These are phyloP conservation scores for Eutolmus rufibarbis DNA, from an alignment of 2,888 invertebrate species.

Conservation along the genomic window DNA sequence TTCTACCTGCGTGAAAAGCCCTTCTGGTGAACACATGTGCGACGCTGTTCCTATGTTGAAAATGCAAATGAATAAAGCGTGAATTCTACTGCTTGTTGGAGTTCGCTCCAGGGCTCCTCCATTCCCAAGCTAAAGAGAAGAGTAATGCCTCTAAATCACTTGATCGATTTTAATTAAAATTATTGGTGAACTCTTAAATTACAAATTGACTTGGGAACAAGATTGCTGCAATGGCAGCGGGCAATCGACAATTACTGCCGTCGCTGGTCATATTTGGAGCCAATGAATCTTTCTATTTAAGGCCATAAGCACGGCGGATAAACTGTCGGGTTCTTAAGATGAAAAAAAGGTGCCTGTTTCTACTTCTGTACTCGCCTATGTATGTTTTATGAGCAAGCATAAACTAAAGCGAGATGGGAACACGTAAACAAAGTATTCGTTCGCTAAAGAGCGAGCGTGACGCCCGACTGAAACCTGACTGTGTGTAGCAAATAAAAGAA, in stretches of 20 bases:
- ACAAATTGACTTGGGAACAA: conserved; percentile 6
- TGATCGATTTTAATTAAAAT: conserved; percentile 37
- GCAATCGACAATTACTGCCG: neutral
- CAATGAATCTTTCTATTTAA: conserved; percentile 27
- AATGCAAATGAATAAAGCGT: conserved; percentile 17
- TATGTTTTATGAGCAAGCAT: neutral
- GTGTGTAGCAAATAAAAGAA: neutral
- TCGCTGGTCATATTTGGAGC: conserved; percentile 16
- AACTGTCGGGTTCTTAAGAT: neutral
- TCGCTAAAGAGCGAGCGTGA: neutral
- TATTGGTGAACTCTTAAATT: conserved; percentile 22
- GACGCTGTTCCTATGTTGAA: neutral
- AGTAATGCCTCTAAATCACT: conserved; percentile 10
- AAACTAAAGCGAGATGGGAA: neutral
- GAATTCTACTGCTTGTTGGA: neutral
- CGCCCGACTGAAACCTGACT: neutral
- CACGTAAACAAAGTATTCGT: conserved; percentile 16
- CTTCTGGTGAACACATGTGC: conserved; percentile 26
- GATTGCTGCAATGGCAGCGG: conserved; percentile 3
- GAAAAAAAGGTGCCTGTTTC: conserved; percentile 16
- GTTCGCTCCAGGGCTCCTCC: neutral
- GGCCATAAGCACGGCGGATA: neutral
- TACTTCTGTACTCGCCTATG: neutral
- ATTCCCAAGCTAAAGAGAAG: neutral
- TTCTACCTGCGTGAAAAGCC: conserved; percentile 25